Conservation (phyloP, 2,888 invertebrate species). For the Colostygia pectinataria region DNA sequence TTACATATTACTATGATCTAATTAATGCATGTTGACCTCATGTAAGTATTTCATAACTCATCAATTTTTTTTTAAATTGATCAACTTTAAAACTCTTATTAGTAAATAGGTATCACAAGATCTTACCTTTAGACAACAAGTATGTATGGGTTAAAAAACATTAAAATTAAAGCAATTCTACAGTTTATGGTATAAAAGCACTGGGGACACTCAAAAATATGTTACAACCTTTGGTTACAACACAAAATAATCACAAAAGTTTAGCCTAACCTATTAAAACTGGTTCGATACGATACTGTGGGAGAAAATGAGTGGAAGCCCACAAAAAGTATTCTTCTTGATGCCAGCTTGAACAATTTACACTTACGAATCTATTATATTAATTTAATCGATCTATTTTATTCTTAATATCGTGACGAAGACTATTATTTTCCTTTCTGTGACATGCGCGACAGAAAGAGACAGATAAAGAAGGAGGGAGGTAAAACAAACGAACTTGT, state of each 20-base stretch:
- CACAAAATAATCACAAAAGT: slow-evolving; percentile 21
- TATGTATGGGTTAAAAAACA: neutral
- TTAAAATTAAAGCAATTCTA: slow-evolving; percentile 4
- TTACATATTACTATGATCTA: too few species aligned
- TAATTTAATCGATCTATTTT: neutral
- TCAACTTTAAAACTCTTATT: neutral
- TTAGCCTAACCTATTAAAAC: slow-evolving; percentile 64
- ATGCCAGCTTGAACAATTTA: slow-evolving; percentile 69
- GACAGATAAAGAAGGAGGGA: too few species aligned
- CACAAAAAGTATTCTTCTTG: slow-evolving; percentile 62
- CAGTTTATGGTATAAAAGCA: neutral
- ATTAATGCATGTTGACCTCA: too few species aligned
- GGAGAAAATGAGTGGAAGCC: slow-evolving; percentile 66
- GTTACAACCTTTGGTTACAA: neutral
- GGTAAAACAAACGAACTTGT: too few species aligned
- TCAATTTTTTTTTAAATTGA: neutral
- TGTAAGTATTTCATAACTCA: too few species aligned
- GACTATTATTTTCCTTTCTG: too few species aligned
- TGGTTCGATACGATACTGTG: slow-evolving; percentile 48
- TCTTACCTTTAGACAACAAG: slow-evolving; percentile 1
- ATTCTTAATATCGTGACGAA: neutral
- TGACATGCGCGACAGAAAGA: too few species aligned
- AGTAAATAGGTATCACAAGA: neutral
- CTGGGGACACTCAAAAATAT: neutral
- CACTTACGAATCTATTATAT: slow-evolving; percentile 26